Base-by-base conservation (phyloP, 1,140 invertebrate genomes). In the Lepeophtheirus salmonis region DNA sequence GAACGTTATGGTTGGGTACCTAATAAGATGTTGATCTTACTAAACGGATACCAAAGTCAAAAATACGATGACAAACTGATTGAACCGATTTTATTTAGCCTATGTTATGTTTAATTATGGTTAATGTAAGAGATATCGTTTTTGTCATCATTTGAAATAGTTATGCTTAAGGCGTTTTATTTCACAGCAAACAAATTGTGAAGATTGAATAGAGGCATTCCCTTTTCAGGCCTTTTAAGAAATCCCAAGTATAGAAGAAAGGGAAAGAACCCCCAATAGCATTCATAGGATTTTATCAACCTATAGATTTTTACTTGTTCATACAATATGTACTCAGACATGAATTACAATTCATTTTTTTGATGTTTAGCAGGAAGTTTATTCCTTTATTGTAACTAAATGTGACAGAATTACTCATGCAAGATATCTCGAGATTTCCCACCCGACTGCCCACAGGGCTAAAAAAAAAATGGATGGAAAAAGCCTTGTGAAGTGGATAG, bases 1-100 rank as follows among this genome's bases (percentile, higher is more conserved):
- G 75, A 10, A 83, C 86, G 64, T 81, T 13, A 16, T 2, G 13
- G 2, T 12, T 17, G 4, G 23, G n/a, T 16, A 57, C 20, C 3
- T 57, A 17, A 10, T n/a, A n/a, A 3, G 22, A 13, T 23, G 22
- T 57, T 12, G 55, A 57, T 3, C 26, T 13, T n/a, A 57, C 1
- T 3, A 41, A 14, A 2, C 1, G 10, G 14, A 57, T 24, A 17
- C 21, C 16, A 17, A 17, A 17, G 3, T 25, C 25, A n/a, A 57
- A 21, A n/a, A 57, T 26, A n/a, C 21, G 17, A 13, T 41, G n/a
- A 21, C 30, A 23, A 12, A 57, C 21, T 2, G 21, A 25, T 14
- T 17, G 13, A 41, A 57, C 16, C 14, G n/a, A 41, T 13, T 17
- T 14, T 25, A 25, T 41, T 6, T 25, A 18, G 26, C 20, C 2